Conservation (phyloP, 2,888 invertebrate genomes). For the Polymixis lichenea region DNA sequence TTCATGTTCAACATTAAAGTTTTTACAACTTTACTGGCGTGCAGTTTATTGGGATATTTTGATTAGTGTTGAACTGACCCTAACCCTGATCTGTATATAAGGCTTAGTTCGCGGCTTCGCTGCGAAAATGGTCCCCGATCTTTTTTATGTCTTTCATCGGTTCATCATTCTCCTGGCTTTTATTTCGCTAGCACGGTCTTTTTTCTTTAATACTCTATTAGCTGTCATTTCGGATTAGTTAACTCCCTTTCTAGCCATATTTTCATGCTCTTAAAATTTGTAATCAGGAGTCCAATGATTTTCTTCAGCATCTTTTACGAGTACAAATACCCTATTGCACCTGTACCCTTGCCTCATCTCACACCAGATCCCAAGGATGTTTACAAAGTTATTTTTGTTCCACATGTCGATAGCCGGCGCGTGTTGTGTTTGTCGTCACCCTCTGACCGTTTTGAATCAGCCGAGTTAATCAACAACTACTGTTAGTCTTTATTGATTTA, state of each 20-base stretch:
- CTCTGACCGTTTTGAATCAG: constrained; percentile 62
- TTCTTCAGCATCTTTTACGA: neutral
- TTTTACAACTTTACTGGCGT: neutral
- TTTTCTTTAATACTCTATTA: no score
- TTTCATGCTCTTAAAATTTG: neutral
- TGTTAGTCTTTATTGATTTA: constrained; percentile 55
- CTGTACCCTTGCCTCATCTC: constrained; percentile 78
- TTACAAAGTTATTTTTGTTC: constrained; percentile 83
- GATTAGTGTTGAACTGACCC: neutral
- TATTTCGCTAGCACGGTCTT: no score
- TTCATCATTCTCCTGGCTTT: neutral
- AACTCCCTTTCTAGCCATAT: neutral
- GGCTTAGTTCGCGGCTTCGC: neutral
- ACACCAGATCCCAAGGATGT: constrained; percentile 76
- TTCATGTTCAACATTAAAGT: neutral
- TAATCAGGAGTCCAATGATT: neutral
- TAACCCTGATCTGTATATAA: neutral
- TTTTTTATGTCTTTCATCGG: neutral
- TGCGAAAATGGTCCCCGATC: neutral
- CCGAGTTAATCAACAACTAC: constrained; percentile 60
- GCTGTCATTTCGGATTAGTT: no score
- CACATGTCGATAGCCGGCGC: constrained; percentile 61
- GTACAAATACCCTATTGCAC: constrained; percentile 20
- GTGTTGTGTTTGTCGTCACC: constrained; percentile 52
- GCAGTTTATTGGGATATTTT: neutral